phyloP scores from a whole-genome alignment of 35 echinoderm and acorn worm species.

The Hemicentrotus pulcherrimus region DNA sequence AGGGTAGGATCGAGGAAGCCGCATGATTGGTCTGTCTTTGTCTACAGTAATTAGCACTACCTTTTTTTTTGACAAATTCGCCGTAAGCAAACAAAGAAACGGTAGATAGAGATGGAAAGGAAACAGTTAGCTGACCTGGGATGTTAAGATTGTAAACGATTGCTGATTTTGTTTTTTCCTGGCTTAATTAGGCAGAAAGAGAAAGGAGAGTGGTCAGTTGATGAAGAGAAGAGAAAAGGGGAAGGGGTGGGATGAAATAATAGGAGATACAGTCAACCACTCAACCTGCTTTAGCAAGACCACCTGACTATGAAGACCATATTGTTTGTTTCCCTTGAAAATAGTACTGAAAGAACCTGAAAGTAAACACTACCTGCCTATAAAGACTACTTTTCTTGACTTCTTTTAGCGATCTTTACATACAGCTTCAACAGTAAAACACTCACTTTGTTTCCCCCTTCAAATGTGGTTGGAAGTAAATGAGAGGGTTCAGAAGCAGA shows the following conservation, averaged over 20 bases:
- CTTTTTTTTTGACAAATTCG: background rate
- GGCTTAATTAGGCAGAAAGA: background rate
- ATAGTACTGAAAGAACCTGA: too few species aligned
- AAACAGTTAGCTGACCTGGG: background rate
- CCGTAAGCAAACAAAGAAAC: background rate
- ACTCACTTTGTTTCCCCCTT: too few species aligned
- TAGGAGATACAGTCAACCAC: too few species aligned
- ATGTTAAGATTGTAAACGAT: background rate
- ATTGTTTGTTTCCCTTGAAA: too few species aligned
- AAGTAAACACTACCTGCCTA: too few species aligned
- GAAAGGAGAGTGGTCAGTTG: background rate
- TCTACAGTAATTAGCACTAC: slow-evolving; percentile 12
- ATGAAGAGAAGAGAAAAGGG: background rate
- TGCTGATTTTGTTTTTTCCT: slow-evolving; percentile 19
- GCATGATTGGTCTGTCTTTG: background rate
- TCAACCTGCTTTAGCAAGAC: too few species aligned
- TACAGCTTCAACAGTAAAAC: too few species aligned
- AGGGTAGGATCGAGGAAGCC: background rate
- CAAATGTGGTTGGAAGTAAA: too few species aligned
- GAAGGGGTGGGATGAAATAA: background rate
- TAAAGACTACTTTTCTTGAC: too few species aligned
- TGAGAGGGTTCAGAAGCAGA: too few species aligned
- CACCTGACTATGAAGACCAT: too few species aligned
- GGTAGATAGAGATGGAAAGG: background rate
- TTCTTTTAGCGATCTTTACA: too few species aligned